These are phyloP conservation scores for Bombus impatiens DNA, from an alignment of 1,140 invertebrate genomes.

Conservation along the genomic window DNA sequence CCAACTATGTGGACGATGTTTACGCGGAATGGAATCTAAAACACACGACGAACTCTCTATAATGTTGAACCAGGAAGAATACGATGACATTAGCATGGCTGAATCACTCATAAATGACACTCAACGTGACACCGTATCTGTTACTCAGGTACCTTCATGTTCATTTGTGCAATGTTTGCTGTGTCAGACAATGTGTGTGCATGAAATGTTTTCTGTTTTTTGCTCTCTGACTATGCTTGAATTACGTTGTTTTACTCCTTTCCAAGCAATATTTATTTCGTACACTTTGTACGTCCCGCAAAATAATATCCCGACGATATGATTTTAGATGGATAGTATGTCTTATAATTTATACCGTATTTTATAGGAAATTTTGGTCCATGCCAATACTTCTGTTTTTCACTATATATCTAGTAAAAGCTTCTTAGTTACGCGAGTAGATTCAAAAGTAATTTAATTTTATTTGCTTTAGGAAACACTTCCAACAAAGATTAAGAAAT, in stretches of 20 bases:
- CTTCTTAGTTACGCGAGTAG: background rate
- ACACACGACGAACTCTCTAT: conserved; percentile 86
- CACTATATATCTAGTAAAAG: background rate
- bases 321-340: background rate
- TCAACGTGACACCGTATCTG: conserved; percentile 76
- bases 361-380: background rate
- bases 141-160: conserved; percentile 74
- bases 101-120: conserved; percentile 84
- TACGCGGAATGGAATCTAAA: conserved; percentile 86
- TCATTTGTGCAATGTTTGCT: background rate
- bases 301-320: background rate
- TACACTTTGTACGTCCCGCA: background rate
- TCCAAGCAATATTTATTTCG: background rate
- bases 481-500: conserved; percentile 69
- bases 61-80: conserved; percentile 87
- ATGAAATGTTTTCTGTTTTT: conserved; percentile 2
- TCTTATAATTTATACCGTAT: background rate
- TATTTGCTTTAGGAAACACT: conserved; percentile 78
- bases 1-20: conserved; percentile 89
- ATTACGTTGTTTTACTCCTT: background rate
- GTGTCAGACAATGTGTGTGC: background rate
- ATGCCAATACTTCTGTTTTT: background rate
- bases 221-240: background rate
- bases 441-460: conserved; percentile 68
- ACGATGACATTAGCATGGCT: conserved; percentile 87